These are phyloP conservation scores for Luscinia megarhynchos DNA, from an alignment of 2,797 vertebrate genomes.

Conservation along the genomic window DNA sequence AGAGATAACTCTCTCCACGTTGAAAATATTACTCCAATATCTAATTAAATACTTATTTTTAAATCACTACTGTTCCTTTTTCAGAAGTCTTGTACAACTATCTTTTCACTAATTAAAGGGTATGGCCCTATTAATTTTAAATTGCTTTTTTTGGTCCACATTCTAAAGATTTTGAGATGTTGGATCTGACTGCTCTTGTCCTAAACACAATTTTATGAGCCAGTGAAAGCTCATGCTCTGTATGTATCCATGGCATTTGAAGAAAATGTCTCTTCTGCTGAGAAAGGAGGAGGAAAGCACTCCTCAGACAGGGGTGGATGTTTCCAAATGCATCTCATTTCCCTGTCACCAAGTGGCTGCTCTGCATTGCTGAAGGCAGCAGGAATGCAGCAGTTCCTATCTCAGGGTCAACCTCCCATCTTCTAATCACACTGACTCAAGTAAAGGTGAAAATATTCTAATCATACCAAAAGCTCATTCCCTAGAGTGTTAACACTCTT, in stretches of 20 bases:
- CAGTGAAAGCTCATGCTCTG: neutral
- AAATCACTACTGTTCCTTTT: neutral
- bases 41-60: neutral
- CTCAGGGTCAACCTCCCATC: conserved; percentile 1
- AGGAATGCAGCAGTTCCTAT: neutral
- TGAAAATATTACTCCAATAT: neutral
- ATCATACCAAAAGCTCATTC: neutral
- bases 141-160: neutral
- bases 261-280: conserved; percentile 2
- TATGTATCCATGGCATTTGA: neutral
- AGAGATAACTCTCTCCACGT: neutral
- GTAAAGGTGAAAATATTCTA: conserved; percentile 25
- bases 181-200: neutral
- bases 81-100: neutral
- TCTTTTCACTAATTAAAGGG: neutral
- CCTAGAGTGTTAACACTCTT: neutral
- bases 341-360: neutral
- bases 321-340: neutral
- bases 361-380: neutral
- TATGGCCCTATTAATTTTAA: neutral
- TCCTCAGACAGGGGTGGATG: neutral
- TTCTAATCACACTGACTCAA: conserved; percentile 36
- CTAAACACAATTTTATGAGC: neutral
- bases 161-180: neutral
- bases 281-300: neutral